Evolutionary conservation across 2,888 invertebrate species (phyloP).

Genomic region (Alsophila aescularia): DNA sequence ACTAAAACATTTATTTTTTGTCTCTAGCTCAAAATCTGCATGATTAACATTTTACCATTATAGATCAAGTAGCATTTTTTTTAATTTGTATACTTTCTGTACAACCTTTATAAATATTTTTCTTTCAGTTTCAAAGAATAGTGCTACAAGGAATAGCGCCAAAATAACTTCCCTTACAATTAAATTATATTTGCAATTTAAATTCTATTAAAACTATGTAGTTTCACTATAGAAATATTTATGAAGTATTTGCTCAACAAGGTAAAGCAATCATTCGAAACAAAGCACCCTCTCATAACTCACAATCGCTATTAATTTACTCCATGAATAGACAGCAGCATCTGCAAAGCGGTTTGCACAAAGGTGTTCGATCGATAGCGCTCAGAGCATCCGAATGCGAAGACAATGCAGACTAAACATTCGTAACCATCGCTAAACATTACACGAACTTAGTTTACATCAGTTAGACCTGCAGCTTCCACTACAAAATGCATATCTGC

Average conservation of each 20-base stretch:
- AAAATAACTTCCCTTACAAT: too few species aligned
- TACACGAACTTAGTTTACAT: conserved; percentile 35
- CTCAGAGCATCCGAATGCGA: conserved; percentile 10
- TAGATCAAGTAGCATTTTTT: too few species aligned
- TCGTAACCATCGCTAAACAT: conserved; percentile 36
- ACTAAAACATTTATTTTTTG: too few species aligned
- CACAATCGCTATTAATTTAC: conserved; percentile 20
- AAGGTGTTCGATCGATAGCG: conserved; percentile 27
- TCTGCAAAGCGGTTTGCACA: conserved; percentile 11
- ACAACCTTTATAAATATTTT: too few species aligned
- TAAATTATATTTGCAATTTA: too few species aligned
- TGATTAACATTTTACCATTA: too few species aligned
- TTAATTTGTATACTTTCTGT: too few species aligned
- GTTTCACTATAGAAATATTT: too few species aligned
- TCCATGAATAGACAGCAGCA: conserved; percentile 12
- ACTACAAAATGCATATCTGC: conserved; percentile 40
- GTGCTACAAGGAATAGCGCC: too few species aligned
- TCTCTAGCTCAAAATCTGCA: too few species aligned
- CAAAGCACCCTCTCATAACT: neutral
- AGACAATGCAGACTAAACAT: conserved; percentile 35
- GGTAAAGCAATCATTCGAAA: conserved; percentile 2
- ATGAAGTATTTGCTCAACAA: neutral
- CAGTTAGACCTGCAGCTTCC: conserved; percentile 22
- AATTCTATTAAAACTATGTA: too few species aligned
- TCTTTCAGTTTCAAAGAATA: too few species aligned